Conservation (phyloP, 2,888 invertebrate genomes). For the Isotomurus palustris region DNA sequence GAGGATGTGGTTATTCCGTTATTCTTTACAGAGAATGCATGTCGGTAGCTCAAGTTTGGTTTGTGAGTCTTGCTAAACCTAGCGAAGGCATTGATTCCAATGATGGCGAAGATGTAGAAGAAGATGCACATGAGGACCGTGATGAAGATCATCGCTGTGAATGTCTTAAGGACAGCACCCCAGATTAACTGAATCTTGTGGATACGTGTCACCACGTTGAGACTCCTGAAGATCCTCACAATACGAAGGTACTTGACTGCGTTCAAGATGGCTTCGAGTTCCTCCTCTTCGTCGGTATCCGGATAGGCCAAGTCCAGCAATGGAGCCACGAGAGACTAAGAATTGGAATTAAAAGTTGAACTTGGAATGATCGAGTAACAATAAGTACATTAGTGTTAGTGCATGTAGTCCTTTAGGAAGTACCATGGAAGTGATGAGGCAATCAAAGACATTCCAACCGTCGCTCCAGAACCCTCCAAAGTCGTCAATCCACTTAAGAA, state of each 20-base stretch:
- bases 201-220: slow-evolving; percentile 42
- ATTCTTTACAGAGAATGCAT: slow-evolving; percentile 27
- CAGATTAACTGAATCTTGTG: slow-evolving; percentile 43
- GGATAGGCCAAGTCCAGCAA: slow-evolving; percentile 29
- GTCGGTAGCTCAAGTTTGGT: slow-evolving; percentile 19
- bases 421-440: slow-evolving; percentile 30
- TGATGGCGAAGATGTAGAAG: slow-evolving; percentile 44
- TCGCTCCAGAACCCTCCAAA: slow-evolving; percentile 40
- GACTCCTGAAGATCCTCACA: slow-evolving; percentile 38
- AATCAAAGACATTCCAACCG: slow-evolving; percentile 42
- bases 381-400: background rate
- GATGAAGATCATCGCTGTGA: slow-evolving; percentile 39
- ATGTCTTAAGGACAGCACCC: slow-evolving; percentile 41
- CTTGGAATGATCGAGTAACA: too few relatives aligned
- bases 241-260: slow-evolving; percentile 42
- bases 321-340: slow-evolving; percentile 26
- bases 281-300: slow-evolving; percentile 27
- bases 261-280: slow-evolving; percentile 13
- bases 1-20: background rate
- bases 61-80: slow-evolving; percentile 29
- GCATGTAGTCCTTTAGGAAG: background rate
- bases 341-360: slow-evolving; percentile 4
- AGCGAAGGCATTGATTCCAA: slow-evolving; percentile 38
- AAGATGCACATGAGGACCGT: slow-evolving; percentile 39
- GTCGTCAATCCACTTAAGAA: slow-evolving; percentile 41